These are phyloP conservation scores for Aplochiton taeniatus DNA, from an alignment of 2,797 vertebrate species.

Conservation along the genomic window DNA sequence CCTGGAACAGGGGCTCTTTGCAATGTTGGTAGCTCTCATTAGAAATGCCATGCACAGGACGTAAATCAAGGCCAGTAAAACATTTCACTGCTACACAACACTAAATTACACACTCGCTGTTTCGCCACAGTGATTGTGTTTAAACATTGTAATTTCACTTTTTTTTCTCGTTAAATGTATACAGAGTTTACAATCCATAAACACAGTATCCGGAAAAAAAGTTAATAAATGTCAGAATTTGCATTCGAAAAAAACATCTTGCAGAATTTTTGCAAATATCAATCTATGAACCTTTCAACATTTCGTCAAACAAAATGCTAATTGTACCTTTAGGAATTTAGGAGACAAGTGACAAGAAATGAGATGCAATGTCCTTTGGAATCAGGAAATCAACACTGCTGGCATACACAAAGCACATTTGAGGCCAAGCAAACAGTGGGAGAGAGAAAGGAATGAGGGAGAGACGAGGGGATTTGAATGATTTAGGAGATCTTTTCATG, in stretches of 20 bases:
- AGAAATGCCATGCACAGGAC: slow-evolving; percentile 96
- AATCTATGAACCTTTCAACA: slow-evolving; percentile 99
- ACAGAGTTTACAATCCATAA: slow-evolving; percentile 99
- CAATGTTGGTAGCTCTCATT: slow-evolving; percentile 93
- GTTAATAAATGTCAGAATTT: slow-evolving; percentile 99
- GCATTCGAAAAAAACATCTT: slow-evolving; percentile 94
- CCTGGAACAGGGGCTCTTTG: slow-evolving; percentile 95
- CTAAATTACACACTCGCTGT: slow-evolving; percentile 96
- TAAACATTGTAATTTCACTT: slow-evolving; percentile 97
- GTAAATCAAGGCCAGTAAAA: slow-evolving; percentile 99
- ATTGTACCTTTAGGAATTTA: slow-evolving; percentile 99
- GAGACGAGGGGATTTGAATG: not conserved
- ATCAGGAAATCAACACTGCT: slow-evolving; percentile 90
- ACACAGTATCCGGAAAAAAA: slow-evolving; percentile 98
- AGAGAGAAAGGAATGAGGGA: not conserved
- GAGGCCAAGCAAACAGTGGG: slow-evolving; percentile 72
- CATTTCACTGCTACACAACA: slow-evolving; percentile 97
- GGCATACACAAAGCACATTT: slow-evolving; percentile 91
- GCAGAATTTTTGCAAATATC: slow-evolving; percentile 99
- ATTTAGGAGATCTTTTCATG: slow-evolving; percentile 6
- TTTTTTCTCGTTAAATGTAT: slow-evolving; percentile 99
- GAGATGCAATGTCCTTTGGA: slow-evolving; percentile 99
- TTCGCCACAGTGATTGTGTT: slow-evolving; percentile 97
- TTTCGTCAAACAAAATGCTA: slow-evolving; percentile 99
- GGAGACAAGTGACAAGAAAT: slow-evolving; percentile 99